Evolutionary conservation across 1,140 invertebrate genomes (phyloP), one percentile per base, ranked within the genome.

Genomic region (Bombus sylvicola): DNA sequence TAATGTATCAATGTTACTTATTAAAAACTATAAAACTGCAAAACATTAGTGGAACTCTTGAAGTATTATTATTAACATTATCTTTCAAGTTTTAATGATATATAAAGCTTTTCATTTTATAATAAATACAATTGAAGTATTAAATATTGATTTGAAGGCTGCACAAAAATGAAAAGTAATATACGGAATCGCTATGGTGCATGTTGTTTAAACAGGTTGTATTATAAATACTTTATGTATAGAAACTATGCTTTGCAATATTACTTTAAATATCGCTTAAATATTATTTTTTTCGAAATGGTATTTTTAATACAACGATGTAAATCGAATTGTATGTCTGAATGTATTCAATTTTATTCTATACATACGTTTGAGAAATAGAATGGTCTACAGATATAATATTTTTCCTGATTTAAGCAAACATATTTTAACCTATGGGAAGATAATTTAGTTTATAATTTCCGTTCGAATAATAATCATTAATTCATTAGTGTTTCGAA

Each of bases 1-100:
- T 37, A 71, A 59, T 79, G n/a, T 47, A 69, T 71, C 43, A 71
- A 39, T 53, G 31, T 77, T 59, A 78, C n/a, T 59, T 37, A 57
- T 43, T 71, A 43, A 34, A 43, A 69, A 34, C 78, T 39, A 71
- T 8, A 10, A 37, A 71, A n/a, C 69, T 71, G n/a, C 22, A 41
- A 72, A 84, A 59, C 25, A 43, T 79, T 84, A 79, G 83, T 79
- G 79, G 18, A 31, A 62, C 9, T 31, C 15, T 71, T 41, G 25
- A 84, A 84, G 83, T 84, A 84, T 84, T 84, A 83, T 37, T 77
- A 79, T 79, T 59, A 84, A 68, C 43, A 57, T 84, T 72, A 79
- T 43, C n/a, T 81, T 72, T 85, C 18, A 78, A 83, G 53, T 47
- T 79, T 72, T 6, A 77, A 43, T 69, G n/a, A 28, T 66, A 57